Percentiles rank a stretch among this genome's conserved stretches.
These are phyloP conservation scores for Ophiothrix spiculata DNA, from an alignment of 35 echinoderm and acorn worm genomes.

Conservation along the genomic window DNA sequence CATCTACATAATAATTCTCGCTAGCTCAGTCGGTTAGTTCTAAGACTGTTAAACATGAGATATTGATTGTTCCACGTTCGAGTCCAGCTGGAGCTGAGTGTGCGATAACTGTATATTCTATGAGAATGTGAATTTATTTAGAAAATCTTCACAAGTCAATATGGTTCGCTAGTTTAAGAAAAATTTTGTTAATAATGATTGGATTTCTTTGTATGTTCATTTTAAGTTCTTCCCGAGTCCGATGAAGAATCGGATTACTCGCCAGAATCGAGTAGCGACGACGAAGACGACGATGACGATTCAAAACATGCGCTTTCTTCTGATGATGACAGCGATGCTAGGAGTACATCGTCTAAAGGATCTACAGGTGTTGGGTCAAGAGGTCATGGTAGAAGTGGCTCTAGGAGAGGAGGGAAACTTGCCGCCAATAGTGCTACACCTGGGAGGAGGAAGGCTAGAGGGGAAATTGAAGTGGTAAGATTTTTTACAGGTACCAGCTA, in stretches of 20 bases:
- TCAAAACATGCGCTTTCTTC: background rate
- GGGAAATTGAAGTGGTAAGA: background rate
- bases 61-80: no score
- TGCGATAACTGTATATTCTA: no score
- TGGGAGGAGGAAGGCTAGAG: conserved; percentile 24
- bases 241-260: background rate
- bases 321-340: conserved; percentile 20
- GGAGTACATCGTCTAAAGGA: conserved; percentile 39
- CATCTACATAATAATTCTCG: no score
- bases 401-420: conserved; percentile 13
- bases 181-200: no score
- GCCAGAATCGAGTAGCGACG: conserved; percentile 35
- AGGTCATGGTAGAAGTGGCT: background rate
- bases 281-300: conserved; percentile 39
- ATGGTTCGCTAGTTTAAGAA: no score
- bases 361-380: conserved; percentile 8
- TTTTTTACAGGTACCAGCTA: background rate
- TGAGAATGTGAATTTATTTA: no score
- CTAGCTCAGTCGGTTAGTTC: no score
- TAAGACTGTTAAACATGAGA: no score
- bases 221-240: background rate
- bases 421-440: conserved; percentile 2
- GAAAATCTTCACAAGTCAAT: no score
- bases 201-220: no score
- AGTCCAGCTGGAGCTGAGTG: no score